Evolutionary conservation across 1,140 invertebrate genomes (phyloP).

Genomic region (Palaemon carinicauda): DNA sequence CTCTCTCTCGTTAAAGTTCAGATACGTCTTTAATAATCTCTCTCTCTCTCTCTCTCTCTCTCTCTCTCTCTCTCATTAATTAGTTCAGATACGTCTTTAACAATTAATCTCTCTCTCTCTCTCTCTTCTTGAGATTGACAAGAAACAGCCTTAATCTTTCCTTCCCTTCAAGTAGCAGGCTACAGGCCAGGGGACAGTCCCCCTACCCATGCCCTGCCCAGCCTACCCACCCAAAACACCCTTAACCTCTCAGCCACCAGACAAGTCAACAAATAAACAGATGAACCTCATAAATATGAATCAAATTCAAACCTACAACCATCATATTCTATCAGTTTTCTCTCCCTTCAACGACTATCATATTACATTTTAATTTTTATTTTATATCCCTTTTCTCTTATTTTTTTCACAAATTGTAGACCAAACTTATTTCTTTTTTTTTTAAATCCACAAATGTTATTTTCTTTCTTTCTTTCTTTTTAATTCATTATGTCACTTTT

Average conservation of each 20-base stretch:
- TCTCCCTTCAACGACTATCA: too few species aligned
- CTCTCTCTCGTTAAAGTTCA: too few species aligned
- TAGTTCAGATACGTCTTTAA: too few species aligned
- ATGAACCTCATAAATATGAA: background rate
- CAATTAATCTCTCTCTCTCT: background rate
- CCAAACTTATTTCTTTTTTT: background rate
- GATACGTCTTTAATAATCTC: too few species aligned
- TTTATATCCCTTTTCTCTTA: too few species aligned
- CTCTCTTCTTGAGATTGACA: background rate
- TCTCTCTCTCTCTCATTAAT: background rate
- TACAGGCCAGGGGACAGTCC: too few species aligned
- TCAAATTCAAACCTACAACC: background rate
- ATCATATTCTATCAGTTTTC: background rate
- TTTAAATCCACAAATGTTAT: background rate
- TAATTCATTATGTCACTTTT: background rate
- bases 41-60: background rate
- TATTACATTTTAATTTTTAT: too few species aligned
- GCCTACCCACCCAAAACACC: too few species aligned
- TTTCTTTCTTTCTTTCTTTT: background rate
- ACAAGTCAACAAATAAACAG: too few species aligned
- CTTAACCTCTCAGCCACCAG: too few species aligned
- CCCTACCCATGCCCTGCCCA: too few species aligned
- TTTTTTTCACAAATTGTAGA: background rate
- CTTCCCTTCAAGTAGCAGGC: background rate
- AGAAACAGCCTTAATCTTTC: background rate